Percentiles rank a stretch among this genome's conserved stretches.
Conservation (phyloP, 30 jellyfish, hydroid and myxozoan genomes). For the Hydra vulgaris region DNA sequence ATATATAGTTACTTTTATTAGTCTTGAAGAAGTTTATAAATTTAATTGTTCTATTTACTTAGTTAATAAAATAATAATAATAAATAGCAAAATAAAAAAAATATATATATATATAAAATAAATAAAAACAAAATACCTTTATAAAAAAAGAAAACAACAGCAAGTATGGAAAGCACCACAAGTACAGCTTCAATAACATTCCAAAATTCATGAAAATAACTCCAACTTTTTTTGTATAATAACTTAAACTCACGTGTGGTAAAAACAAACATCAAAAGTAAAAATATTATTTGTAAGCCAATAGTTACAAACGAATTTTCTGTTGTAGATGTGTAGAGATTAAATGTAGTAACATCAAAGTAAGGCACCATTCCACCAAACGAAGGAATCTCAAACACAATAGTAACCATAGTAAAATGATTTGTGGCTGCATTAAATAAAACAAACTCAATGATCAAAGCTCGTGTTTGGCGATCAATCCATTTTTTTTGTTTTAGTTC, state of each 20-base stretch:
- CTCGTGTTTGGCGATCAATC: constrained; percentile 94
- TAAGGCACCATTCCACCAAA: constrained; percentile 85
- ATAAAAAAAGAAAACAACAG: constrained; percentile 78
- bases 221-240: constrained; percentile 24
- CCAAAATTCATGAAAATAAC: constrained; percentile 81
- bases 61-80: no score
- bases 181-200: constrained; percentile 58
- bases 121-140: background rate
- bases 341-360: constrained; percentile 65
- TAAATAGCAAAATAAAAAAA: no score
- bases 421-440: constrained; percentile 77
- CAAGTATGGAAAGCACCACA: constrained; percentile 56
- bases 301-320: constrained; percentile 60
- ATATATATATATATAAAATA: no score
- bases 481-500: constrained; percentile 43
- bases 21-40: no score
- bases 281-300: constrained; percentile 67
- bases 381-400: constrained; percentile 86
- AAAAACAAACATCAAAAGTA: constrained; percentile 49
- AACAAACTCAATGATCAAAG: constrained; percentile 69
- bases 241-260: constrained; percentile 57
- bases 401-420: constrained; percentile 65
- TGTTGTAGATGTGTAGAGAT: constrained; percentile 73
- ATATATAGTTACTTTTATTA: no score
- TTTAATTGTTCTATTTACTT: no score